Evolutionary conservation across 2,113 vertebrate species (phyloP).

Genomic region (Porphyrio hochstetteri): DNA sequence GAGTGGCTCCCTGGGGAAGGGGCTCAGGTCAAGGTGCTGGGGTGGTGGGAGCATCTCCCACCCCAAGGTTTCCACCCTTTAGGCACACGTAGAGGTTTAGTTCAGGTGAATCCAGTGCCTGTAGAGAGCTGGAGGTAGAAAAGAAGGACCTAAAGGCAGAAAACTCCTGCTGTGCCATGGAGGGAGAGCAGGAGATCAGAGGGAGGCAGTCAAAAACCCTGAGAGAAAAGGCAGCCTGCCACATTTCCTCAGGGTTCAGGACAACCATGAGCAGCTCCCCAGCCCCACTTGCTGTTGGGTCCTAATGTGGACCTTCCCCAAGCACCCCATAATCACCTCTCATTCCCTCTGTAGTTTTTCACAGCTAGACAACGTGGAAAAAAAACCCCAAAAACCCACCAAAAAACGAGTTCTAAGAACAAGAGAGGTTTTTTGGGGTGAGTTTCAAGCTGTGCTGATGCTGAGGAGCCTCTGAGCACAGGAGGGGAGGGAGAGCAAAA

Average conservation of each 20-base stretch:
- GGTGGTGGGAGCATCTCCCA: background rate
- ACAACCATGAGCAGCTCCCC: background rate
- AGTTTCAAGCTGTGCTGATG: background rate
- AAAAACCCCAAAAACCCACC: background rate
- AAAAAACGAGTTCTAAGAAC: background rate
- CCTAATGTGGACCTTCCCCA: accelerated
- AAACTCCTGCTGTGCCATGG: background rate
- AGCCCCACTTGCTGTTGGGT: accelerated
- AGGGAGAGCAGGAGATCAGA: background rate
- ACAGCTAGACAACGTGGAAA: background rate
- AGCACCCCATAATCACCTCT: background rate
- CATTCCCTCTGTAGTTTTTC: background rate
- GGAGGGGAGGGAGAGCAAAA: background rate
- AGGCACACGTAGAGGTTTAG: background rate
- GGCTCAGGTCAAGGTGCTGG: accelerated
- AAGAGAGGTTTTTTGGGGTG: background rate
- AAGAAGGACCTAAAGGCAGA: slow-evolving; percentile 1
- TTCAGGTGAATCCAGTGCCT: background rate
- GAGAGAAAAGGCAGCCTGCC: background rate
- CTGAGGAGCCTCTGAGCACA: background rate
- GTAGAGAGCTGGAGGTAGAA: background rate
- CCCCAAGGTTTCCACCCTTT: background rate
- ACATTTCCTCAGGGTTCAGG: background rate
- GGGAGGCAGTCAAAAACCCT: background rate
- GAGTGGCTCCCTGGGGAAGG: background rate